Evolutionary conservation across 1,140 invertebrate species (phyloP).

Genomic region (Apis laboriosa): DNA sequence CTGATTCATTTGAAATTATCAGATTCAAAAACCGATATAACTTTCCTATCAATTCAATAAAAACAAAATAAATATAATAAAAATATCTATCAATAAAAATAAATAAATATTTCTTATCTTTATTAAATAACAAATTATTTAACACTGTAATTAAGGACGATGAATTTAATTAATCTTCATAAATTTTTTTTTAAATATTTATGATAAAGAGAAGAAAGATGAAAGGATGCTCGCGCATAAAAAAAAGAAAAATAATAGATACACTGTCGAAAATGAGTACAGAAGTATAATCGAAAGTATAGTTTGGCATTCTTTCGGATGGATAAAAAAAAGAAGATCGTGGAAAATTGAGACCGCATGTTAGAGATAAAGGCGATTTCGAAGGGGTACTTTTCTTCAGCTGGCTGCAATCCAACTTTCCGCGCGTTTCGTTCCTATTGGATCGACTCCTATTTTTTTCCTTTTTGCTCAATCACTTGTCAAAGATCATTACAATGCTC

Average conservation of each 20-base stretch:
- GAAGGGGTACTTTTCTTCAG: constrained; percentile 6
- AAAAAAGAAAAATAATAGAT: neutral
- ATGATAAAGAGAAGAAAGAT: too few species aligned
- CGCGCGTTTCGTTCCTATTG: neutral
- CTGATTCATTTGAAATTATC: too few species aligned
- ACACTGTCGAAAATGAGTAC: neutral
- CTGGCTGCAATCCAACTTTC: constrained; percentile 28
- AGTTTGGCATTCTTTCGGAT: neutral
- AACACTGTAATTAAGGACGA: too few species aligned
- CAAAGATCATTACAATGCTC: constrained; percentile 13
- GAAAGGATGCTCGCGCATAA: neutral
- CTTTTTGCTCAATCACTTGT: constrained; percentile 19
- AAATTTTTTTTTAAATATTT: too few species aligned
- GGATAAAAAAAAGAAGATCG: neutral
- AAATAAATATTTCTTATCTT: too few species aligned
- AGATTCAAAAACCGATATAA: too few species aligned
- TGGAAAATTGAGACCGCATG: constrained; percentile 14
- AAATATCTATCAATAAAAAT: too few species aligned
- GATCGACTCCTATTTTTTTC: neutral
- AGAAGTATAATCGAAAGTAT: neutral
- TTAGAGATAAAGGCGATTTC: constrained; percentile 19
- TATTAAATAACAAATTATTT: too few species aligned
- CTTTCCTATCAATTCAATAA: too few species aligned
- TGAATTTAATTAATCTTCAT: too few species aligned
- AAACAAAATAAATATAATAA: too few species aligned